Base-by-base conservation (phyloP, 1,140 invertebrate genomes). In the Coelopa frigida region DNA sequence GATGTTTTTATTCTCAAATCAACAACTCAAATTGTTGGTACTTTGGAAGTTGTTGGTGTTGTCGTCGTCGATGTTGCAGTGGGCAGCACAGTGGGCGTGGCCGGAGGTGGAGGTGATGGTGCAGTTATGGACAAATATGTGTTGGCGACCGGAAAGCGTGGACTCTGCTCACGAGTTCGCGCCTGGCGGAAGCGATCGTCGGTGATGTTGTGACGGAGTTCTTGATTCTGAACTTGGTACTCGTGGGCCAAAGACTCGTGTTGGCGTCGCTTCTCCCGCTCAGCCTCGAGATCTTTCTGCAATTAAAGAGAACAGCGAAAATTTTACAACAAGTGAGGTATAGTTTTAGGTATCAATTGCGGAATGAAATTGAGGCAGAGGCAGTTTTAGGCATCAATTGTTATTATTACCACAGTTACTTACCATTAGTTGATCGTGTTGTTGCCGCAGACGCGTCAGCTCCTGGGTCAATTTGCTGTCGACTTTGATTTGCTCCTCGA, bases 111-210 rank as follows among this genome's bases (percentile, higher is more conserved):
- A n/a, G n/a, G n/a, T n/a, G n/a, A n/a, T n/a, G n/a, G n/a, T n/a
- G n/a, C n/a, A n/a, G n/a, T n/a, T n/a, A n/a, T n/a, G n/a, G n/a
- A n/a, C n/a, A n/a, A n/a, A n/a, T n/a, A n/a, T n/a, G n/a, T n/a
- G n/a, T n/a, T n/a, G n/a, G n/a, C n/a, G n/a, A n/a, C n/a, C n/a
- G 46, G 46, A 43, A 29, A 48, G 32, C 46, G 46, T 11, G 46
- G 46, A 48, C 46, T 48, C 36, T 49, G 42, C 26, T 49, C 47
- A 26, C 51, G 37, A 12, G 41, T 23, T 15, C 61, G 56, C 10
- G 61, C 64, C 31, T 49, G 51, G 5, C 58, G 48, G 26, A 55
- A 69, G 14, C 65, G 65, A 56, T 68, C 59, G 38, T 69, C 57
- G 18, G 45, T 46, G 7, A 69, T 39, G 41, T 57, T 59, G 5